Evolutionary conservation across 2,888 invertebrate species (phyloP), one percentile per base, ranked within the genome.

Genomic region (Oasisia sp.): DNA sequence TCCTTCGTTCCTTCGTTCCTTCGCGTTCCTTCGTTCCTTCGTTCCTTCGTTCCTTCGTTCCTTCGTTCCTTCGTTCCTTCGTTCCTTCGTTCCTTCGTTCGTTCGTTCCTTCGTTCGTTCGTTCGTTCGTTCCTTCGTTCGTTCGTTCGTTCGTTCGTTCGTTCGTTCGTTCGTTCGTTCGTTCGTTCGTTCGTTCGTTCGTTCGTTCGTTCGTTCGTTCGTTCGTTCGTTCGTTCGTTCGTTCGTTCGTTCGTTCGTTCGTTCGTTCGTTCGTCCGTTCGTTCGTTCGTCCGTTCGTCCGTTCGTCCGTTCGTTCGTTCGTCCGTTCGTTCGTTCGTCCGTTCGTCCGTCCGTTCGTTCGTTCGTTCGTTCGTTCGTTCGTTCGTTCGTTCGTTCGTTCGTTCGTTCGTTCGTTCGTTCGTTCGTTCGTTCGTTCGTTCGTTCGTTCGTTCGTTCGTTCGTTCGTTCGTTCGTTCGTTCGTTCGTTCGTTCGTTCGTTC

Each of bases 161-260:
- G 12, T 91, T 91, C 91, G 92, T 92, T 92, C 92, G 92, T 92
- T 92, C 92, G 92, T 91, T 93, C 92, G 92, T 91, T 92, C 91
- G 92, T 93, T 93, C 93, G 92, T 91, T 91, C 91, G 56, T 93
- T 92, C 92, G 92, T 92, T 92, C 92, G 91, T 93, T 91, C 93
- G 92, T 93, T 93, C 93, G 92, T 93, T 92, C 93, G 92, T 93
- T 93, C 93, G 91, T 93, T 93, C 93, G 92, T 92, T 93, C 93
- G 92, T 92, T 93, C 93, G 92, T 93, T 93, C 93, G 92, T 92
- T 92, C 92, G 92, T 92, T 92, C 93, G 91, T 92, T 93, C 93
- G 93, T 91, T 93, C 93, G 92, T 92, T 93, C 93, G 93, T 92
- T 93, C 93, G 92, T 93, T 92, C 93, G 92, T 93, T 92, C 92